Conservation (phyloP, 2,888 invertebrate genomes). For the Opisthograptis luteolata region DNA sequence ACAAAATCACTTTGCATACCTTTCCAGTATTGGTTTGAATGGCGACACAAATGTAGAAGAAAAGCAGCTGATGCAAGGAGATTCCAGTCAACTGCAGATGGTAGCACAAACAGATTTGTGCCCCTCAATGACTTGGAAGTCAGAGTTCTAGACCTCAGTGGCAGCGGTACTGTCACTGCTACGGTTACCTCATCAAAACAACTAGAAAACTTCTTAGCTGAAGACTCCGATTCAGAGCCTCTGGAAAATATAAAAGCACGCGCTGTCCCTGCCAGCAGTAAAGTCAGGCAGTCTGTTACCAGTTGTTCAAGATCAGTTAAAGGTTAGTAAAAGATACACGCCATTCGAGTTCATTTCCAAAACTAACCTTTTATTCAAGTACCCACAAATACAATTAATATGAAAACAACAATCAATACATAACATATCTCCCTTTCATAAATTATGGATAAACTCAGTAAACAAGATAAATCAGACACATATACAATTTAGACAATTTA, state of each 20-base stretch:
- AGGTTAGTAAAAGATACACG: constrained; percentile 12
- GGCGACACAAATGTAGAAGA: constrained; percentile 73
- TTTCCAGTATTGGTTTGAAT: constrained; percentile 76
- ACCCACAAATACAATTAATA: too few species aligned
- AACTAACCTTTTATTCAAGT: too few species aligned
- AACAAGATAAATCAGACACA: too few species aligned
- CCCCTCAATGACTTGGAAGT: constrained; percentile 72
- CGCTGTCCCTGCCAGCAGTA: constrained; percentile 32
- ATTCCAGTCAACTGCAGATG: constrained; percentile 49
- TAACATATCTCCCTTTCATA: too few species aligned
- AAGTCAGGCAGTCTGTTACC: constrained; percentile 27
- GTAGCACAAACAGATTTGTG: constrained; percentile 55
- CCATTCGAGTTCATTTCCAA: too few species aligned
- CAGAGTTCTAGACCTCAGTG: constrained; percentile 64
- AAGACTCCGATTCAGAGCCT: constrained; percentile 66
- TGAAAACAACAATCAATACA: too few species aligned
- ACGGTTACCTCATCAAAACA: constrained; percentile 49
- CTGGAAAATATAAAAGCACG: constrained; percentile 51
- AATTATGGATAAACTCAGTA: too few species aligned
- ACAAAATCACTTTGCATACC: background rate
- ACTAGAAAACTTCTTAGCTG: constrained; percentile 54
- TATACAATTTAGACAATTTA: too few species aligned
- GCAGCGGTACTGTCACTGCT: constrained; percentile 50
- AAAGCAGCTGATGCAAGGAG: constrained; percentile 65
- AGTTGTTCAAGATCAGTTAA: constrained; percentile 16